Evolutionary conservation across 2,797 vertebrate species (phyloP).

Genomic region (Brachyrhaphis roseni): DNA sequence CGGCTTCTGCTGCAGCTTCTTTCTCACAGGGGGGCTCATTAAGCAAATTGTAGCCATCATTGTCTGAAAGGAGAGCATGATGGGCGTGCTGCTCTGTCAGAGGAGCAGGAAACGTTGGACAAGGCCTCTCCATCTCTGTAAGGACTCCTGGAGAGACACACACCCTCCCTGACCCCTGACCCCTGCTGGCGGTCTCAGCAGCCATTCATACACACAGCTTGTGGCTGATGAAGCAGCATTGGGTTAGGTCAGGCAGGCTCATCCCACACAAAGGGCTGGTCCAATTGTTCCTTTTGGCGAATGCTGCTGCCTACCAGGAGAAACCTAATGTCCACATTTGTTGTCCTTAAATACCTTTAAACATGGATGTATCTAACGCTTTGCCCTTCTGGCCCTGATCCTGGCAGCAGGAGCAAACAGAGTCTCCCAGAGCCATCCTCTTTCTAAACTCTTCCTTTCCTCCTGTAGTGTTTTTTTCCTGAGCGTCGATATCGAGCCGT

Average conservation of each 20-base stretch:
- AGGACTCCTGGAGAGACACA: conserved; percentile 21
- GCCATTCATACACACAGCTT: conserved; percentile 54
- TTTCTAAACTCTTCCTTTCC: conserved; percentile 39
- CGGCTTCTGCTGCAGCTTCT: conserved; percentile 34
- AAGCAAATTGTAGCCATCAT: conserved; percentile 29
- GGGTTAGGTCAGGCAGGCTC: conserved; percentile 45
- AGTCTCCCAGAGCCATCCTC: conserved; percentile 33
- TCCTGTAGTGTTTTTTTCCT: conserved; percentile 43
- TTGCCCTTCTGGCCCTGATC: conserved; percentile 15
- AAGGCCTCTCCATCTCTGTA: conserved; percentile 20
- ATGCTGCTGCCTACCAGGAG: background rate
- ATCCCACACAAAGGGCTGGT: conserved; percentile 24
- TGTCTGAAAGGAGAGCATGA: conserved; percentile 4
- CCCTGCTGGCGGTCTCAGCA: conserved; percentile 16
- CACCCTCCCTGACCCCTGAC: conserved; percentile 17
- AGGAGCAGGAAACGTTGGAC: conserved; percentile 23
- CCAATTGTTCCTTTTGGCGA: conserved; percentile 17
- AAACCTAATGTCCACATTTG: conserved; percentile 22
- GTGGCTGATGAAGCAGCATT: conserved; percentile 52
- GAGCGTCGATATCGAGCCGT: conserved; percentile 61
- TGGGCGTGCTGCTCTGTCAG: conserved; percentile 31
- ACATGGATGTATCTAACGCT: background rate
- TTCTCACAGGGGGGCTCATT: conserved; percentile 40
- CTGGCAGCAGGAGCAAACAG: conserved; percentile 12
- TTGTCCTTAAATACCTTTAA: conserved; percentile 19